A percentile compares a stretch with the other conserved stretches of the same genome.
Evolutionary conservation across 2,888 invertebrate genomes (phyloP).

Genomic region (Nomada fabriciana): DNA sequence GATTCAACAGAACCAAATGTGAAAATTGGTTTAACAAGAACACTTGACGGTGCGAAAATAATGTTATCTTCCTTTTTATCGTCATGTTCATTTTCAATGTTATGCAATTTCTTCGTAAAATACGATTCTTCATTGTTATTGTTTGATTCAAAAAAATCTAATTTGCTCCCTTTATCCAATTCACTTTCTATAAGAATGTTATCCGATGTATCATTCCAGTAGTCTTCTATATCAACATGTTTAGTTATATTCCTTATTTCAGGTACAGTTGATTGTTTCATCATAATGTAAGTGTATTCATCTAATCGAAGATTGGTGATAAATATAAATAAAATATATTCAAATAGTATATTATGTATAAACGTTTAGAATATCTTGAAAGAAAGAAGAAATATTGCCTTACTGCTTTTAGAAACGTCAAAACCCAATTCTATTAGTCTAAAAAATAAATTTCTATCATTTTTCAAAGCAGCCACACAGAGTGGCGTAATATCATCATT

Average conservation of each 20-base stretch:
- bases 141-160: background rate
- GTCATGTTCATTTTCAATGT: slow-evolving; percentile 4
- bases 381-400: slow-evolving; percentile 38
- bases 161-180: background rate
- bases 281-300: slow-evolving; percentile 78
- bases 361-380: background rate
- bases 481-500: slow-evolving; percentile 79
- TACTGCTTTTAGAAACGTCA: slow-evolving; percentile 74
- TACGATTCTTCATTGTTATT: background rate
- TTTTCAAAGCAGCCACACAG: slow-evolving; percentile 80
- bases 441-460: slow-evolving; percentile 78
- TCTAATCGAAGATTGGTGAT: slow-evolving; percentile 59
- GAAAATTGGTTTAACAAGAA: background rate
- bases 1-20: background rate
- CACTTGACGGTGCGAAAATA: background rate
- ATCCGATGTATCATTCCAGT: slow-evolving; percentile 77
- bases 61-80: slow-evolving; percentile 8
- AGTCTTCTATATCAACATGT: slow-evolving; percentile 70
- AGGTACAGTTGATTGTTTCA: slow-evolving; percentile 75
- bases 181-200: slow-evolving; percentile 55
- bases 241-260: slow-evolving; percentile 77
- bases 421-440: slow-evolving; percentile 75
- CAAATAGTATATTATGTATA: background rate
- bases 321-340: background rate
- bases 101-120: background rate